Base-by-base conservation (phyloP, 2,888 invertebrate species). In the Troides helena region DNA sequence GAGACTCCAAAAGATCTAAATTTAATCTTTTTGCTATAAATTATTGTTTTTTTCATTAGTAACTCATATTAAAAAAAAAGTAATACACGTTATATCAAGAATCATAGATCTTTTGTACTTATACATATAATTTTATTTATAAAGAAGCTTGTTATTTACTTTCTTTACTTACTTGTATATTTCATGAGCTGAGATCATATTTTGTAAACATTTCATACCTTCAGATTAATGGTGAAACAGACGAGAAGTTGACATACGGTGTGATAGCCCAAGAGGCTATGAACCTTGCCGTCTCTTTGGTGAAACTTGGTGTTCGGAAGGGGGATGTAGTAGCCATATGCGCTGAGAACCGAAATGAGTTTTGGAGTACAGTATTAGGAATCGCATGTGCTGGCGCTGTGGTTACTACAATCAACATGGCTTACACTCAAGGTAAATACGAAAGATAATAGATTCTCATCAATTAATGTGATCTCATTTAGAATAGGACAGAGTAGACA, bases 241-340 rank as follows among this genome's bases (percentile, higher is more conserved):
- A 85, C 2, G 85, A 89, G 72, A 59, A 70, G 0, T 62, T 82
- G 0, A 85, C 80, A 0, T 88, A 84, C 43, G 74, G 74, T 0
- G 81, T 87, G 18, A 80, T 91, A 21, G 76, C 78, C 0, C 87
- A 89, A 68, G 80, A 86, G 63, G 78, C 86, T 0, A 84, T 88
- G 76, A 89, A 85, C 72, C 77, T 90, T 10, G 85, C 90, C 2
- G 71, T 90, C 79, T 89, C 88, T 0, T 89, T 91, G 77, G 72
- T 74, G 18, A 84, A 79, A 59, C 75, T 89, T 18, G 89, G 89
- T 0, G 79, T 90, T 17, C 77, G 74, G 77, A 89, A 85, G 74
- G 89, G 90, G 78, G 85, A 91, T 8, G 81, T 81, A 21, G 73
- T 91, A 0, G 90, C 82, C 0, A 56, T 91, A 0, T 78, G 85